Base-by-base conservation (phyloP, 2,888 invertebrate genomes). In the Coecobrya sp. region DNA sequence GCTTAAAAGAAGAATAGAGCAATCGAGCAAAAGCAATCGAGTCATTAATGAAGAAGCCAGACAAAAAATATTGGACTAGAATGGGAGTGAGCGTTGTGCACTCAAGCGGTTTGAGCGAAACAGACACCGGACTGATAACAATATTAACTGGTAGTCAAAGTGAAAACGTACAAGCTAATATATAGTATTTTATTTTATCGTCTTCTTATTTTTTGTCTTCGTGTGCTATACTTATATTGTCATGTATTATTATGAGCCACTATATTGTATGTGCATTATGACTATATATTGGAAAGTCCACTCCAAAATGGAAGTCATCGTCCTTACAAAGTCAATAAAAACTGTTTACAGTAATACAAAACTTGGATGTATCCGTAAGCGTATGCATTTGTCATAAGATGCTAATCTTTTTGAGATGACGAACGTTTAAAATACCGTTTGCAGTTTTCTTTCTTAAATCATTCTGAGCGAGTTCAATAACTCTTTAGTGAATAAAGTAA, bases 1-100 rank as follows among this genome's bases (percentile, higher is more conserved):
- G 85, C 82, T 89, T 90, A 59, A 79, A n/a, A 93, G 86, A 87
- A 92, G 90, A 79, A 36, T 73, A 92, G 91, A 93, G 91, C 94
- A 94, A 94, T 94, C 93, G 92, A 92, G n/a, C 87, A 76, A 93
- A 93, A 94, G 93, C 93, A 93, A 93, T 94, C 82, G 87, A 86
- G 87, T 93, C 92, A 93, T 93, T 93, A 93, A 79, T 59, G 79
- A 81, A 84, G 93, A 94, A 93, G 90, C 93, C 93, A 62, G 59
- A 89, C 0, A 91, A 93, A 68, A 45, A 65, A 19, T 55, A 76
- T 42, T 52, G 22, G 88, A 45, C 42, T 87, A 79, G 59, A 81
- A 62, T 59, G n/a, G 55, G 30, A 86, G 86, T 68, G 88, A 82
- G 59, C 55, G 36, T 27, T 65, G 88, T 88, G 88, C 49, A 49